phyloP scores from a whole-genome alignment of 1,140 invertebrate species.

The Ceratina australensis region DNA sequence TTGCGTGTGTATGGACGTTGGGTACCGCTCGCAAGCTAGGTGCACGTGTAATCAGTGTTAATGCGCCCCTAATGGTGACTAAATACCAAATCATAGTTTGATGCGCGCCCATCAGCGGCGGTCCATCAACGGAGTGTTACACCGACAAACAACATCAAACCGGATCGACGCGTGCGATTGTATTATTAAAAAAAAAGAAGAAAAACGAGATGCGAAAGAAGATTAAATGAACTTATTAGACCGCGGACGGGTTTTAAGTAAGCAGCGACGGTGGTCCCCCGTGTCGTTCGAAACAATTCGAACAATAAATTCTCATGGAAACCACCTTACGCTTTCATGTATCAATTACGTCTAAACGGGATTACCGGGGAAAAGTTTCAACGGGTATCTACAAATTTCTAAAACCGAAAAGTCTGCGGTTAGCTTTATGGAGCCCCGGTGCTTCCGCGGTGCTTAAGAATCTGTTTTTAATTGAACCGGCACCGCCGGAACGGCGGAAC shows the following conservation, averaged over 20 bases:
- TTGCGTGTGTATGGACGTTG: not conserved
- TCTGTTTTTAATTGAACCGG: slow-evolving; percentile 35
- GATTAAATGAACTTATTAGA: slow-evolving; percentile 22
- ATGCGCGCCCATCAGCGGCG: slow-evolving; percentile 68
- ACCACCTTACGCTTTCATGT: no score
- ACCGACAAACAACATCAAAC: slow-evolving; percentile 63
- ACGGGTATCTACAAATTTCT: slow-evolving; percentile 5
- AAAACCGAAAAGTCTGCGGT: slow-evolving; percentile 1
- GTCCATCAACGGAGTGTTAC: slow-evolving; percentile 64
- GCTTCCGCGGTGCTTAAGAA: not conserved
- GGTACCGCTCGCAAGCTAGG: slow-evolving; percentile 55
- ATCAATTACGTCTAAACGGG: not conserved
- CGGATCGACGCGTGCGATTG: slow-evolving; percentile 47
- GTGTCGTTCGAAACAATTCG: no score
- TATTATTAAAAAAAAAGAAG: slow-evolving; percentile 47
- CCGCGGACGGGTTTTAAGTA: no score
- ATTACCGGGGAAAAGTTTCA: not conserved
- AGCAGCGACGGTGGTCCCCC: no score
- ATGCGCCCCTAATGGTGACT: slow-evolving; percentile 78
- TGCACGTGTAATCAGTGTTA: slow-evolving; percentile 76
- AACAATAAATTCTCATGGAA: no score
- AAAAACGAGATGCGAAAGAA: not conserved
- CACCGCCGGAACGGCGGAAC: not conserved
- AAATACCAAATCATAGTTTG: slow-evolving; percentile 78
- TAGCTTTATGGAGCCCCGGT: slow-evolving; percentile 7